phyloP scores from a whole-genome alignment of 2,113 vertebrate genomes.

The Phodopus roborovskii region DNA sequence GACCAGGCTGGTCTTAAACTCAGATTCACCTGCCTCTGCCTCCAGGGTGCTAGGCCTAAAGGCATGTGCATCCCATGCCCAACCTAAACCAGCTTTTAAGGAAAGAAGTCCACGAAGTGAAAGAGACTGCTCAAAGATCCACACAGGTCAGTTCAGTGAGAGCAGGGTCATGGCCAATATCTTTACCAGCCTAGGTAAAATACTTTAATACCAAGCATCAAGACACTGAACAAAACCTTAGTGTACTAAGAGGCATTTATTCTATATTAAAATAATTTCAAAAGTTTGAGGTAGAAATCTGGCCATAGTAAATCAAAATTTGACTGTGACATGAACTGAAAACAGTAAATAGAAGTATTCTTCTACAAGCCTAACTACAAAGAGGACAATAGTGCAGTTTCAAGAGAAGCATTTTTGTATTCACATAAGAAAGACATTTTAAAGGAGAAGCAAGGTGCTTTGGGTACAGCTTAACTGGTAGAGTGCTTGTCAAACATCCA shows the following conservation, averaged over 20 bases:
- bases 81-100: too few relatives aligned
- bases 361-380: neutral
- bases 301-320: neutral
- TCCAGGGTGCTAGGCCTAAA: neutral
- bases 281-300: neutral
- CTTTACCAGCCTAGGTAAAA: neutral
- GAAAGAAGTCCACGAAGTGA: neutral
- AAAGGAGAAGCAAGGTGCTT: neutral
- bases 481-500: neutral
- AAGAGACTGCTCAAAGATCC: neutral
- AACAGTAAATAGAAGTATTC: neutral
- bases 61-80: neutral
- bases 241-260: neutral
- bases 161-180: neutral
- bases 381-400: neutral
- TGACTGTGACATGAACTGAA: constrained; percentile 26
- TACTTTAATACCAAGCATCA: neutral
- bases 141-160: neutral
- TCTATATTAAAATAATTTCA: constrained; percentile 3
- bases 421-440: neutral
- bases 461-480: neutral
- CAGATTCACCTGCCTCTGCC: neutral
- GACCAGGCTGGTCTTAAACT: neutral
- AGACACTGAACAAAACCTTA: neutral
- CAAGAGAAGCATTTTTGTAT: constrained; percentile 20